Evolutionary conservation across 2,797 vertebrate genomes (phyloP), one percentile per base, ranked within the genome.

Genomic region (Oreochromis mossambicus): DNA sequence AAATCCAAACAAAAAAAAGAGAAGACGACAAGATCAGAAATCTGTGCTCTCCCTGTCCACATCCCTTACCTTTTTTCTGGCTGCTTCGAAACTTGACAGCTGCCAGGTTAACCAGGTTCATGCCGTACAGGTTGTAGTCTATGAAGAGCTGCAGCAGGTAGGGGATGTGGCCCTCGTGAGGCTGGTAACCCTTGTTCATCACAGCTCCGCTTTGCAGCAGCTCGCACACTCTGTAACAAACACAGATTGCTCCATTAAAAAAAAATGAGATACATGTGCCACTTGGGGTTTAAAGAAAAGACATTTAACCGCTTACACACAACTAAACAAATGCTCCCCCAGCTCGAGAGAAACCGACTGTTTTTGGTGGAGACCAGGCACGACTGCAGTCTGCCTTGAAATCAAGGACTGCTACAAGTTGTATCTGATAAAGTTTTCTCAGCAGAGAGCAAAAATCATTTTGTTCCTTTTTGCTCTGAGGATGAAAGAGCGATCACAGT

Each of bases 101-200:
- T 82, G 96, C 97, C 91, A 99, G 89, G 92, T 97, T 97, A 83
- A 99, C 92, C 96, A 99, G 95, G 95, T 99, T 99, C 98, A 99
- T 99, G 95, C 99, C 99, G 83, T 99, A 98, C 81, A 99, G 96
- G 93, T 99, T 99, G 96, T 99, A 99, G 96, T 99, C 99, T 85
- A 99, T 99, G 94, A 99, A 99, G 93, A 99, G 96, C 91, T 99
- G 98, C 82, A 99, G 97, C 93, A 99, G 97, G 96, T 97, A 99
- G 90, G 99, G 98, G 93, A 99, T 97, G 96, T 99, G 99, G 56
- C 98, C 98, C 95, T 99, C 99, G 29, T 99, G 98, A 86, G 98
- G 98, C 96, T 99, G 99, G 91, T 97, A 99, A 91, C 92, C 97
- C 95, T 98, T 99, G 96, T 98, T 99, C 99, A 99, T 99, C 95